A percentile compares a stretch with the other conserved stretches of the same genome.
These are phyloP conservation scores for Pitta sordida DNA, from an alignment of 2,113 vertebrate species.

Conservation along the genomic window DNA sequence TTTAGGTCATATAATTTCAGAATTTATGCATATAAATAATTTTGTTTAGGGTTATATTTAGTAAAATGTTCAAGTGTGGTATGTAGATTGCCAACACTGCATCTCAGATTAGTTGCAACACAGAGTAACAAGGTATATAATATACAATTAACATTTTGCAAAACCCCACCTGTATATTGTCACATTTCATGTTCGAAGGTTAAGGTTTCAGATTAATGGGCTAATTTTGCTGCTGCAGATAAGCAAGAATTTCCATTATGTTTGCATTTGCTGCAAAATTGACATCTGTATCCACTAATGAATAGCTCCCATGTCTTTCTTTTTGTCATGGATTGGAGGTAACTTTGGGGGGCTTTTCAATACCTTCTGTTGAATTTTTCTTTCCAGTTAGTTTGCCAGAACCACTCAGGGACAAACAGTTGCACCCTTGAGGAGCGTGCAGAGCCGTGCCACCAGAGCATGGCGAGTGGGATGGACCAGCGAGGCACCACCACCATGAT, in stretches of 20 bases:
- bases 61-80: neutral
- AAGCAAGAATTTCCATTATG: neutral
- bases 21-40: neutral
- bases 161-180: rapidly evolving
- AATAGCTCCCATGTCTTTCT: neutral
- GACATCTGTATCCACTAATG: neutral
- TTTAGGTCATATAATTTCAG: neutral
- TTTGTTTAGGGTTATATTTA: neutral
- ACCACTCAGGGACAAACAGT: no score
- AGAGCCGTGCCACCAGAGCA: no score
- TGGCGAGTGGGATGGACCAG: no score
- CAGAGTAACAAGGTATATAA: neutral
- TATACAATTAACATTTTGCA: neutral
- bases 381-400: no score
- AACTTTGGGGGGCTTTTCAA: no score
- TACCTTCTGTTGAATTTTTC: no score
- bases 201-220: neutral
- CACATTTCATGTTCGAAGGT: neutral
- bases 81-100: neutral
- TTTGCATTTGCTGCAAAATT: neutral
- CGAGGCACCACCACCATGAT: no score
- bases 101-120: neutral
- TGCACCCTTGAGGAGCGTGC: no score
- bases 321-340: no score
- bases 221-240: neutral